phyloP scores from a whole-genome alignment of 2,797 vertebrate genomes.

The Clarias platycephalus region DNA sequence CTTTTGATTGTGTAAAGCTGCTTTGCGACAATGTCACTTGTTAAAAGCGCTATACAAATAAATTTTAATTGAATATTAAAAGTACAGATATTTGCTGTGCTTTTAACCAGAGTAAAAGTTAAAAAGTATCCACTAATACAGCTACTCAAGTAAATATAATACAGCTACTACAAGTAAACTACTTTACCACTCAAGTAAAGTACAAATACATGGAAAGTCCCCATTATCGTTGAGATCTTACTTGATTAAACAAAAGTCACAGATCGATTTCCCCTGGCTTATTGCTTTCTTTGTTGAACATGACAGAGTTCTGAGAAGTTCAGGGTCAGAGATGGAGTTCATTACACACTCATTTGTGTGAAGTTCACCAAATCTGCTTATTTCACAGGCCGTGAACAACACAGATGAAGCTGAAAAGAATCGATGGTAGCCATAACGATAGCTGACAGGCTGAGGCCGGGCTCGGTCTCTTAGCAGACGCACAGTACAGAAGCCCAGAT shows the following conservation, averaged over 20 bases:
- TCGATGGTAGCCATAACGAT: background rate
- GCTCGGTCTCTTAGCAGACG: background rate
- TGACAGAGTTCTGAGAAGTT: background rate
- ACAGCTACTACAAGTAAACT: too few relatives aligned
- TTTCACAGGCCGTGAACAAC: conserved; percentile 22
- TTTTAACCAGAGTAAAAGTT: too few relatives aligned
- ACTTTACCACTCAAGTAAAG: too few relatives aligned
- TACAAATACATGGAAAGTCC: too few relatives aligned
- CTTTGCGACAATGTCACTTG: too few relatives aligned
- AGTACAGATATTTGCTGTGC: too few relatives aligned
- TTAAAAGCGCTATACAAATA: too few relatives aligned
- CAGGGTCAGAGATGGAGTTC: conserved; percentile 7
- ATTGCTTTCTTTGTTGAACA: background rate
- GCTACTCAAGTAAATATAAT: too few relatives aligned
- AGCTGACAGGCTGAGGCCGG: conserved; percentile 11
- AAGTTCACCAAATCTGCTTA: conserved; percentile 11
- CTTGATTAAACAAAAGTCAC: background rate
- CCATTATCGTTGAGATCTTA: background rate
- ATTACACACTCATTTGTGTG: conserved; percentile 17
- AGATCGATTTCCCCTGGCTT: background rate
- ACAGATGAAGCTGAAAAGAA: conserved; percentile 2
- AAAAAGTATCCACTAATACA: too few relatives aligned
- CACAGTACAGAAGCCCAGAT: conserved; percentile 14
- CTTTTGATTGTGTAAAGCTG: too few relatives aligned
- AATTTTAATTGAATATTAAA: too few relatives aligned